Percentiles rank a stretch among this genome's conserved stretches.
Evolutionary conservation across 2,113 vertebrate species (phyloP).

Genomic region (Rattus rattus): DNA sequence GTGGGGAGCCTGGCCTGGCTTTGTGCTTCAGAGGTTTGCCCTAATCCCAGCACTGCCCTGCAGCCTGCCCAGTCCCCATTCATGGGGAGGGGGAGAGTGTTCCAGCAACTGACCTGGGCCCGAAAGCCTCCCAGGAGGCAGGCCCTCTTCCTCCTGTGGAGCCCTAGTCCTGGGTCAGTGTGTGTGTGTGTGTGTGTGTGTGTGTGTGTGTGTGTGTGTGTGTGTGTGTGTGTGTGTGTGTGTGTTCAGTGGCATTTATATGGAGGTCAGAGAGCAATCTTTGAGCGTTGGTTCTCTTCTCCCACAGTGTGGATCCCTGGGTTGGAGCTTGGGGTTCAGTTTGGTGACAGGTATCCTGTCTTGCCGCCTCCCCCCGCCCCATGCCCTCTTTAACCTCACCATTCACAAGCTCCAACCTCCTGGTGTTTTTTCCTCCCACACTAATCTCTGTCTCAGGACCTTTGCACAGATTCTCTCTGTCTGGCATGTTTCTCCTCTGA

Average conservation of each 20-base stretch:
- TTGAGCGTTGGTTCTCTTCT: background rate
- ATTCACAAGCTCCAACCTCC: background rate
- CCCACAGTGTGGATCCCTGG: background rate
- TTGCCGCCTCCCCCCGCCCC: no score
- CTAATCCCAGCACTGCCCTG: conserved; percentile 82
- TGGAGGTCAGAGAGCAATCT: background rate
- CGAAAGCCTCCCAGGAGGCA: conserved; percentile 77
- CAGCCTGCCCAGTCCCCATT: conserved; percentile 82
- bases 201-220: background rate
- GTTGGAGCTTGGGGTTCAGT: background rate
- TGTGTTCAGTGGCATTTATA: background rate
- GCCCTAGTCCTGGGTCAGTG: background rate
- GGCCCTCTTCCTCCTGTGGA: conserved; percentile 21
- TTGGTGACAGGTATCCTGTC: background rate
- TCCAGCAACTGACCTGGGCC: conserved; percentile 80
- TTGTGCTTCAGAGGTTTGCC: conserved; percentile 83
- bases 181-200: no score
- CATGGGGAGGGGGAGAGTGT: conserved; percentile 63
- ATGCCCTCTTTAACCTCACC: background rate
- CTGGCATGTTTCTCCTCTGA: background rate
- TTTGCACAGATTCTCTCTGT: background rate
- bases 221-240: background rate
- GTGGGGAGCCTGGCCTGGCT: conserved; percentile 70
- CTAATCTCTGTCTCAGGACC: background rate
- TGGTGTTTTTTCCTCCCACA: background rate